Percentiles rank a stretch among this genome's conserved stretches.
Evolutionary conservation across 1,140 invertebrate species (phyloP).

Genomic region (Cherax destructor): DNA sequence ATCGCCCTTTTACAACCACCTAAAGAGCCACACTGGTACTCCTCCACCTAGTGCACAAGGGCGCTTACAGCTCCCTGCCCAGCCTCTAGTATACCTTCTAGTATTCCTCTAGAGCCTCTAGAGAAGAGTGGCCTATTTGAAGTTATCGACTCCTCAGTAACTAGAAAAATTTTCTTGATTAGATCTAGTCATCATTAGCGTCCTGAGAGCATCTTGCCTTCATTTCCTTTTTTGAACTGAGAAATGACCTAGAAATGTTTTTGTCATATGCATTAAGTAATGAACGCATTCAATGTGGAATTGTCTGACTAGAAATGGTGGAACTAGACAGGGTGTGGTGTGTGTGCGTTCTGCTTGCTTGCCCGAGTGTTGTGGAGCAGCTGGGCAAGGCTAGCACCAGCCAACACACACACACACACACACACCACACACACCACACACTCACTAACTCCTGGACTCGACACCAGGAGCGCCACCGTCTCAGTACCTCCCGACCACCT

Average conservation of each 20-base stretch:
- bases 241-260: conserved; percentile 20
- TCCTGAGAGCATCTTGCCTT: conserved; percentile 33
- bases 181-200: conserved; percentile 13
- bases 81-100: conserved; percentile 14
- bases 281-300: conserved; percentile 7
- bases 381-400: not conserved
- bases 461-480: conserved; percentile 36
- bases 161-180: conserved; percentile 19
- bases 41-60: conserved; percentile 50
- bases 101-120: not conserved
- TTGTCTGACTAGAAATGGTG: conserved; percentile 24
- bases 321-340: not conserved
- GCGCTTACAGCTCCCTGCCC: conserved; percentile 3
- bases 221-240: conserved; percentile 16
- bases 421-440: not conserved
- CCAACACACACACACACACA: not conserved
- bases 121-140: conserved; percentile 11
- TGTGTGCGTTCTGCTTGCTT: not conserved
- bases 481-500: conserved; percentile 9
- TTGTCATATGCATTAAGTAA: not conserved
- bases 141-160: conserved; percentile 12
- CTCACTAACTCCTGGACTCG: conserved; percentile 10
- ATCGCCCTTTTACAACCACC: conserved; percentile 69
- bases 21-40: conserved; percentile 68
- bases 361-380: not conserved